Evolutionary conservation across 2,113 vertebrate species (phyloP), one percentile per base, ranked within the genome.

Genomic region (Sitta europaea): DNA sequence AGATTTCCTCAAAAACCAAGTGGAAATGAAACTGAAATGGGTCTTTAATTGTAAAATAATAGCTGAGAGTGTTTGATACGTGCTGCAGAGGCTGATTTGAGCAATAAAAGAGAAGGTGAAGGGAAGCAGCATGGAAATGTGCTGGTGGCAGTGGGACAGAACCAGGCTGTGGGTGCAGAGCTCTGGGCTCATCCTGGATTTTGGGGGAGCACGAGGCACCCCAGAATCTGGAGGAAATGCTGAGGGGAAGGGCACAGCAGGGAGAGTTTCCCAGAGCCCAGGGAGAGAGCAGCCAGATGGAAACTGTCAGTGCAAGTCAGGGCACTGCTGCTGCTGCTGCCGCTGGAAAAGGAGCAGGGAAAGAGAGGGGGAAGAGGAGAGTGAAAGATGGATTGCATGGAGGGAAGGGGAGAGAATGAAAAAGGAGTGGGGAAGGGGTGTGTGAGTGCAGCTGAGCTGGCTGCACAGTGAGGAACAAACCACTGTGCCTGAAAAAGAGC

Each of bases 271-370:
- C 89, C 96, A 94, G 91, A 71, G 76, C 57, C 3, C 71, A 65
- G 75, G 57, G 73, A 89, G 68, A 45, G 74, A 95, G 80, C 91
- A 61, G 83, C 93, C 96, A 97, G 95, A 74, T 96, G 95, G 96
- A 58, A 96, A 73, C 17, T 74, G 94, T 97, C 96, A 96, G 78
- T 5, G 73, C 2, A 25, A 43, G 94, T 1, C 90, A 79, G 93
- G 96, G 53, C 71, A 55, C 14, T 47, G 94, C 91, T 92, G 85
- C 88, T 68, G 76, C 88, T 42, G 74, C 95, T 18, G 72, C 95
- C 21, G 68, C 48, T 79, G 70, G 87, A 66, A n/a, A 43, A 53
- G 2, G 67, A 94, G 51, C 81, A 88, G 90, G 91, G 87, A 48
- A 81, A 12, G 61, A 75, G 78, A 88, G 82, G 72, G 90, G 71